Conservation (phyloP, 2,113 vertebrate genomes). For the Candoia aspera region DNA sequence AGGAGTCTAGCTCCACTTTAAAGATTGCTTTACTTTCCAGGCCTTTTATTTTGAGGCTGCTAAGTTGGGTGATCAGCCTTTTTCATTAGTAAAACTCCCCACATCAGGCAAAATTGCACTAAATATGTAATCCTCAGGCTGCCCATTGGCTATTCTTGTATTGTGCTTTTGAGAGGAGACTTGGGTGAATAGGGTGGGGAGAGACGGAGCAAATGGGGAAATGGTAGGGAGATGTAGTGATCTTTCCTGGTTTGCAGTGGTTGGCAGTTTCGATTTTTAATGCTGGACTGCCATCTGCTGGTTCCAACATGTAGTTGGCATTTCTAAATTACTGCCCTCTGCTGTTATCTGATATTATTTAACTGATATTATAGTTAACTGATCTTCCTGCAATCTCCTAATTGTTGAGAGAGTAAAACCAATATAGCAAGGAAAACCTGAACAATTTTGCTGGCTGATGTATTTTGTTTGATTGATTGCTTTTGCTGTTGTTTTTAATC, state of each 20-base stretch:
- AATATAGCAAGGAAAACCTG: background rate
- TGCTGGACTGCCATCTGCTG: conserved; percentile 11
- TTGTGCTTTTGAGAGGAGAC: background rate
- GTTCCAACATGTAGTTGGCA: background rate
- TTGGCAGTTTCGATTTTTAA: background rate
- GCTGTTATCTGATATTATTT: background rate
- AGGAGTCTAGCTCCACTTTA: background rate
- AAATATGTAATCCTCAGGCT: background rate
- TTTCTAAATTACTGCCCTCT: background rate
- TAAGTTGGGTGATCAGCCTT: background rate
- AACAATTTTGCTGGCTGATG: background rate
- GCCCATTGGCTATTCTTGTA: background rate
- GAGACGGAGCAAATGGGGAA: too few relatives aligned
- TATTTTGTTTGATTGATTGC: background rate
- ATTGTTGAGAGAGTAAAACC: background rate
- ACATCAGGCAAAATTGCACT: background rate
- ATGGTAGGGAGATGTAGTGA: background rate
- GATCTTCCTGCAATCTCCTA: background rate
- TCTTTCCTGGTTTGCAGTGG: background rate
- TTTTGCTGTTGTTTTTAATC: background rate
- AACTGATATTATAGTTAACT: background rate
- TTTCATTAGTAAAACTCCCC: background rate
- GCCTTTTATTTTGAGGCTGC: background rate
- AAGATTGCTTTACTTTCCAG: background rate
- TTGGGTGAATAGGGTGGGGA: background rate